A percentile compares a stretch with the other conserved stretches of the same genome.
phyloP scores from a whole-genome alignment of 1,140 invertebrate genomes.

The Pogonomyrmex barbatus region DNA sequence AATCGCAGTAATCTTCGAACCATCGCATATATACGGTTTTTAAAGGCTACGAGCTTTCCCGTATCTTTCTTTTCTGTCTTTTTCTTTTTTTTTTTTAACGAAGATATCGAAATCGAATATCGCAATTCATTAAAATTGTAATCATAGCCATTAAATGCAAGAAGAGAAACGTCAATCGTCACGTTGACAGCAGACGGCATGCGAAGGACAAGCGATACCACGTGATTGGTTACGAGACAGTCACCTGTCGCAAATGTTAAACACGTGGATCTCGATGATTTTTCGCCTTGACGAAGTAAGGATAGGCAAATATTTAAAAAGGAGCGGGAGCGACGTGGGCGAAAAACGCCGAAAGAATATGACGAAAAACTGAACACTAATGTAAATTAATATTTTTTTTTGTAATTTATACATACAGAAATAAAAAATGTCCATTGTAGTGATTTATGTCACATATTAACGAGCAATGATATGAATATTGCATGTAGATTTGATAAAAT shows the following conservation, averaged over 20 bases:
- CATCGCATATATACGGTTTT: not conserved
- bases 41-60: not conserved
- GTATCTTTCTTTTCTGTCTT: not conserved
- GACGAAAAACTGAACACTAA: not conserved
- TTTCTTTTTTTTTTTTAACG: not conserved
- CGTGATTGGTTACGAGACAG: constrained; percentile 71
- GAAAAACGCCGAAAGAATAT: not conserved
- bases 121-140: too few species aligned
- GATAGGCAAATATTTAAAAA: not conserved
- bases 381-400: not conserved
- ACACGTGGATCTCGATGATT: constrained; percentile 64
- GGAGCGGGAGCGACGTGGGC: not conserved
- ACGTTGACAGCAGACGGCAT: constrained; percentile 4
- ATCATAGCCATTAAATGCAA: not conserved
- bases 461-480: constrained; percentile 17
- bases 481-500: constrained; percentile 6
- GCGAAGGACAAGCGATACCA: constrained; percentile 71
- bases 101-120: not conserved
- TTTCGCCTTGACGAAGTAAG: not conserved
- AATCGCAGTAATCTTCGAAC: constrained; percentile 63
- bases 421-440: not conserved
- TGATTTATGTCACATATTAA: constrained; percentile 25
- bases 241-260: not conserved
- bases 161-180: constrained; percentile 3
- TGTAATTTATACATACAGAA: constrained; percentile 41